These are phyloP conservation scores for Itoplectis maculator DNA, from an alignment of 2,888 invertebrate genomes.

Conservation along the genomic window DNA sequence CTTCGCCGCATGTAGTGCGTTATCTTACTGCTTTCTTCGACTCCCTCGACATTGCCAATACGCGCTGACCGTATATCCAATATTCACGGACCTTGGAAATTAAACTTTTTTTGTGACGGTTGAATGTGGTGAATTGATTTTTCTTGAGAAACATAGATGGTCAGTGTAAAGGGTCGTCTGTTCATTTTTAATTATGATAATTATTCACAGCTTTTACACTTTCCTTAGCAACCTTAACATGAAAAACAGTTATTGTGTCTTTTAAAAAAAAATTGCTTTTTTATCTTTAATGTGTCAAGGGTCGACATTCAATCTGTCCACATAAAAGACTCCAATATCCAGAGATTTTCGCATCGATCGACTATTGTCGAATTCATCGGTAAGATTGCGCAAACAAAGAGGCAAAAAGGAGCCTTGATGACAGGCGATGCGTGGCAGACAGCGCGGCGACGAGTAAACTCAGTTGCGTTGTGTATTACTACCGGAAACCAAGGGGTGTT, in stretches of 20 bases:
- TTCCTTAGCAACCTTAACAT: too few relatives aligned
- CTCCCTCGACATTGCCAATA: background rate
- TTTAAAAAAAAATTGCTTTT: background rate
- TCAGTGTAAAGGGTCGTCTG: too few relatives aligned
- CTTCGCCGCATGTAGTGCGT: background rate
- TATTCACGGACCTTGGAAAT: conserved; percentile 5
- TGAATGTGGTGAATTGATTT: background rate
- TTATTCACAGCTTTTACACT: too few relatives aligned
- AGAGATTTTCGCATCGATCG: background rate
- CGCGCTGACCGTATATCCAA: background rate
- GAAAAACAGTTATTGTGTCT: too few relatives aligned
- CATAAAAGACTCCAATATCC: background rate
- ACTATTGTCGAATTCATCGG: conserved; percentile 4
- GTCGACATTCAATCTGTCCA: too few relatives aligned
- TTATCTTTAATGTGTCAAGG: background rate
- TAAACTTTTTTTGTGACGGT: background rate
- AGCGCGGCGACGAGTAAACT: conserved; percentile 50
- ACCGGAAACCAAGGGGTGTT: background rate
- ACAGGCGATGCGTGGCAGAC: conserved; percentile 57
- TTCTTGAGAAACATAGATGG: too few relatives aligned
- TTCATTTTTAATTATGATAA: too few relatives aligned
- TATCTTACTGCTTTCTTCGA: background rate
- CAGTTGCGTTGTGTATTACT: conserved; percentile 36
- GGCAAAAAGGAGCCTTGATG: background rate
- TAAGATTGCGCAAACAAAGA: conserved; percentile 9